Conservation (phyloP, 2,888 invertebrate genomes). For the Xylota sylvarum region DNA sequence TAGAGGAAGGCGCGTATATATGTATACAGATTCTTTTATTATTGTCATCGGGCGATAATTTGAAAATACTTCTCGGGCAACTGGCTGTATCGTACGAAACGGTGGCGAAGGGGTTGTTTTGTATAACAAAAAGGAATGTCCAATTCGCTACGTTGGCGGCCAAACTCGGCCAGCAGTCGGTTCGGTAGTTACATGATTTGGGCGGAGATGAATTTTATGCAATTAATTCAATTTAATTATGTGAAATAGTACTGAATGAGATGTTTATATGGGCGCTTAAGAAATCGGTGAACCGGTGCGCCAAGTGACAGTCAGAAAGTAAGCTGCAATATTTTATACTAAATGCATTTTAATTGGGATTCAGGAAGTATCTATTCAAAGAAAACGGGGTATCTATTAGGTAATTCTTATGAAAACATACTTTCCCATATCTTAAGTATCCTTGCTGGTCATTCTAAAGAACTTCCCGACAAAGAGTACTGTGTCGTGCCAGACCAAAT, state of each 20-base stretch:
- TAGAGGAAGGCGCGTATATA: neutral
- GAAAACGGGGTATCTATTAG: too few relatives aligned
- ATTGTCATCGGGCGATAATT: conserved; percentile 51
- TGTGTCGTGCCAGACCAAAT: too few relatives aligned
- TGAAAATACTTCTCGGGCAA: conserved; percentile 25
- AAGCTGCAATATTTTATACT: neutral
- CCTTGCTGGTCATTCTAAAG: too few relatives aligned
- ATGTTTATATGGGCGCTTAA: neutral
- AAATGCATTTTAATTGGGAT: neutral
- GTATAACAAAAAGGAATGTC: conserved; percentile 60
- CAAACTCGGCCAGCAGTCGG: conserved; percentile 7
- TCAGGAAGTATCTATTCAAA: too few relatives aligned
- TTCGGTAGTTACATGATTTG: conserved; percentile 37
- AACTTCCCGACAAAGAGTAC: too few relatives aligned
- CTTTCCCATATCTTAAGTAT: too few relatives aligned
- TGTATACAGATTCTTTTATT: conserved; percentile 27
- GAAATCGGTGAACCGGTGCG: conserved; percentile 5
- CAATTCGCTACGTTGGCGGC: conserved; percentile 62
- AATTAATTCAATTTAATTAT: conserved; percentile 59
- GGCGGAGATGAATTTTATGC: conserved; percentile 58
- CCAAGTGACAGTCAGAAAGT: neutral
- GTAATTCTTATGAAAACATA: too few relatives aligned
- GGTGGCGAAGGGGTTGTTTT: neutral
- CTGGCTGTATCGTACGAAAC: conserved; percentile 25
- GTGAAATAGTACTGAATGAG: conserved; percentile 20